Base-by-base conservation (phyloP, 1,140 invertebrate genomes). In the Platorchestia sp. region DNA sequence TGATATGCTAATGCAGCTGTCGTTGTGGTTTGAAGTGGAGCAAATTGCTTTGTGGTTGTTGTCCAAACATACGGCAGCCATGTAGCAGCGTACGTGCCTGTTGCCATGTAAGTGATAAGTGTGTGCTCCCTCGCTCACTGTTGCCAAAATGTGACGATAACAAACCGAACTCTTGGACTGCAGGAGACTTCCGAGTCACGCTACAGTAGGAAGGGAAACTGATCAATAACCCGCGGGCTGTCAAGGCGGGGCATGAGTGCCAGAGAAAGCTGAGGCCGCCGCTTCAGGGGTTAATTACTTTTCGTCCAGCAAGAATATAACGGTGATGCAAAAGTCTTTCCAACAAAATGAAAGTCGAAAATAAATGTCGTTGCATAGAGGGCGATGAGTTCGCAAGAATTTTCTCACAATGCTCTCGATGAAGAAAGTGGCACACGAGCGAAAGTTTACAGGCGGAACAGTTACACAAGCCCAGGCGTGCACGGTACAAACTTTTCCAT, bases 371-470 rank as follows among this genome's bases (percentile, higher is more conserved):
- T 47, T 47, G 91, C 91, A 93, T 40, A 93, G 91, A 45, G 45
- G 91, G 43, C 91, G 43, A 93, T 93, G 91, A 93, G 91, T 93
- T 40, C 16, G 91, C 91, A 93, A 93, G 40, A 93, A 93, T 45
- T 44, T 44, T 45, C 36, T 6, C 45, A 45, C 43, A 93, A 45
- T 93, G 43, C 40, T 93, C 91, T 93, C 91, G 40, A 45, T 45
- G 91, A 93, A 45, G 91, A 93, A 93, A 93, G 91, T 93, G 91
- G 91, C 91, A 93, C 91, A 45, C 91, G 91, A 47, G 91, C 91
- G 91, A 93, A 93, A 93, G 91, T 93, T 93, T 10, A 40, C 45
- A n/a, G 91, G 91, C 43, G 19, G 91, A 93, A 93, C 91, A 93
- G 91, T 93, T 93, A 93, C 91, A 93, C 91, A 93, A 93, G 91